Percentiles rank a stretch among this genome's conserved stretches.
Evolutionary conservation across 2,113 vertebrate species (phyloP).

Genomic region (Ctenomys sociabilis): DNA sequence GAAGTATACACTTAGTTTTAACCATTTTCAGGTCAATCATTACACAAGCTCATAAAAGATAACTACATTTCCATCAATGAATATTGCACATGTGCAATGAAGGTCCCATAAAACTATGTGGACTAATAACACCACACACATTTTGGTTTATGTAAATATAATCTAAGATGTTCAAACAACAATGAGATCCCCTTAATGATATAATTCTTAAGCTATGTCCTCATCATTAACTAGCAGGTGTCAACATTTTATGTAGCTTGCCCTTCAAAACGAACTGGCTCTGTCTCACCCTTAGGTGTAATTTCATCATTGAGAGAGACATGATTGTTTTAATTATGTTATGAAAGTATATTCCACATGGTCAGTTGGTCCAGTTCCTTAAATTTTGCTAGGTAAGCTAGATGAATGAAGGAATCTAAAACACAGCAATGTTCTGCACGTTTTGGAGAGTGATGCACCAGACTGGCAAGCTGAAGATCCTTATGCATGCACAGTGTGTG

Average conservation of each 20-base stretch:
- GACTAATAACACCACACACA: neutral
- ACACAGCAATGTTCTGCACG: neutral
- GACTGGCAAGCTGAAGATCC: neutral
- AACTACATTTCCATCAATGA: neutral
- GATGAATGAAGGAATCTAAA: neutral
- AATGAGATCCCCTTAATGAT: neutral
- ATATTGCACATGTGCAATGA: too few species aligned
- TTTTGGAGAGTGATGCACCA: neutral
- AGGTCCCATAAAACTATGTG: neutral
- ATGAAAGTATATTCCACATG: neutral
- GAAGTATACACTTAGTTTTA: neutral
- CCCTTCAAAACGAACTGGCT: neutral
- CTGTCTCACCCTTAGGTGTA: neutral
- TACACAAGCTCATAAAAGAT: neutral
- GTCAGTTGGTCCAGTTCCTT: neutral
- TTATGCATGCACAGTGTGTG: neutral
- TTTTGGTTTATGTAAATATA: neutral
- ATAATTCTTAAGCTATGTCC: neutral
- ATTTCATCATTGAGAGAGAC: neutral
- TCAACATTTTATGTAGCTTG: neutral
- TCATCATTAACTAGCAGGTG: neutral
- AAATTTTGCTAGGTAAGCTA: neutral
- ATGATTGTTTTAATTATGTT: neutral
- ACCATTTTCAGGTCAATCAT: neutral
- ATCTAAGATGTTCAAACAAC: neutral